Percentiles rank a stretch among this genome's conserved stretches.
Evolutionary conservation across 2,113 vertebrate species (phyloP).

Genomic region (mouse (Mus musculus)): DNA sequence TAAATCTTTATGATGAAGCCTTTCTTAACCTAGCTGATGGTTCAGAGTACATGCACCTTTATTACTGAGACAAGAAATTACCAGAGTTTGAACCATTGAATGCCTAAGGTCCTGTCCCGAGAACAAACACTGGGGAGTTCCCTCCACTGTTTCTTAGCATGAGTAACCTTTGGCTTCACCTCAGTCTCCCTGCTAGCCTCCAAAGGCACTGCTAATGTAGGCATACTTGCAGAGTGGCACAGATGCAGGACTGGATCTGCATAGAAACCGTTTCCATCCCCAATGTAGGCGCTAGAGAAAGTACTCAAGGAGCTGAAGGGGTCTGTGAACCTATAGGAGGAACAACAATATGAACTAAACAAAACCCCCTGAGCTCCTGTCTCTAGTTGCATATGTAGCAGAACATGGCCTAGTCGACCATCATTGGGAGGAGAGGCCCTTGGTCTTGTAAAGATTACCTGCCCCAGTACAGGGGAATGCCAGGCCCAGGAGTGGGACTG

Average conservation of each 20-base stretch:
- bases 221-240: background rate
- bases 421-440: too few relatives aligned
- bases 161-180: background rate
- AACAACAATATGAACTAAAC: too few relatives aligned
- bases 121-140: background rate
- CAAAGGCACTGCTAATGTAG: background rate
- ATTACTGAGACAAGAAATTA: background rate
- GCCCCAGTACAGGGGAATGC: too few relatives aligned
- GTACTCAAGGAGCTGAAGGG: too few relatives aligned
- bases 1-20: background rate
- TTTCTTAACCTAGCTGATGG: background rate
- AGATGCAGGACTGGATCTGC: background rate
- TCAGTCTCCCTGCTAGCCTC: background rate
- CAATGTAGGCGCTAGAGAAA: too few relatives aligned
- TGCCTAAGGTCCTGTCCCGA: background rate
- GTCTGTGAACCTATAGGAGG: too few relatives aligned
- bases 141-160: rapidly evolving
- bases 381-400: too few relatives aligned
- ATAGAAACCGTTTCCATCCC: background rate
- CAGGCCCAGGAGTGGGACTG: too few relatives aligned
- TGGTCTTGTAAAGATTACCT: too few relatives aligned
- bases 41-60: background rate
- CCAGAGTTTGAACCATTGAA: background rate
- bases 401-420: too few relatives aligned
- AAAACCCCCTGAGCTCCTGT: too few relatives aligned